Conservation (phyloP, 2,113 vertebrate genomes). For the Aphyosemion australe region DNA sequence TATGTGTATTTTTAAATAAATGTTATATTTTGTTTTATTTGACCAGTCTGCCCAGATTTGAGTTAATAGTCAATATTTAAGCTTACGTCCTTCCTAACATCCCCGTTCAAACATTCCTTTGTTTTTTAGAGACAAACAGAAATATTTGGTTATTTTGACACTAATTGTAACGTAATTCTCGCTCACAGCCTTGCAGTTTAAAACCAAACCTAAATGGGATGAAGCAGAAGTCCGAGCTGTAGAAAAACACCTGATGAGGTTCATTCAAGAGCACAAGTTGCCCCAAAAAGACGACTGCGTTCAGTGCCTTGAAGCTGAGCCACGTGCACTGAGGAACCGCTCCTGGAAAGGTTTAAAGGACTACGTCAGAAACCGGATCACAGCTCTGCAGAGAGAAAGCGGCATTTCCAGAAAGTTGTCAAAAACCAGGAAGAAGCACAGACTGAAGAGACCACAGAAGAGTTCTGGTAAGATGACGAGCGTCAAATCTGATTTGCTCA, state of each 20-base stretch:
- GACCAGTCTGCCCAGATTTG: too few species aligned
- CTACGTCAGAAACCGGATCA: slow-evolving; percentile 71
- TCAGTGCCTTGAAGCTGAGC: slow-evolving; percentile 55
- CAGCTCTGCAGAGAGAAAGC: slow-evolving; percentile 36
- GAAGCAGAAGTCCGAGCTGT: slow-evolving; percentile 55
- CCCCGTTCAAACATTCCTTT: too few species aligned
- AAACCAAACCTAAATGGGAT: slow-evolving; percentile 29
- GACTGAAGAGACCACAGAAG: neutral
- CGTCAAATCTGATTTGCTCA: too few species aligned
- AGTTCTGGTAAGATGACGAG: neutral
- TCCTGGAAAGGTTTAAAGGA: slow-evolving; percentile 65
- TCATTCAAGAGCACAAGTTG: slow-evolving; percentile 48
- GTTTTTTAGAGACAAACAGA: too few species aligned
- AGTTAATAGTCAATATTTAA: too few species aligned
- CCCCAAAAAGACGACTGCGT: slow-evolving; percentile 67
- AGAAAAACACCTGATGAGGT: slow-evolving; percentile 64
- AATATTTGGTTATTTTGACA: too few species aligned
- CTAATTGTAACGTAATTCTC: too few species aligned
- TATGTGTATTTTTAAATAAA: too few species aligned
- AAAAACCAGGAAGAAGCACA: neutral
- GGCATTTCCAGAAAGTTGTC: neutral
- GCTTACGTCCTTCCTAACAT: too few species aligned
- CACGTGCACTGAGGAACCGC: slow-evolving; percentile 41
- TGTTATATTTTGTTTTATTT: too few species aligned
- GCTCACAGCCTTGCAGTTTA: too few species aligned